These are phyloP conservation scores for Euglossa dilemma DNA, from an alignment of 1,140 invertebrate genomes.

Conservation along the genomic window DNA sequence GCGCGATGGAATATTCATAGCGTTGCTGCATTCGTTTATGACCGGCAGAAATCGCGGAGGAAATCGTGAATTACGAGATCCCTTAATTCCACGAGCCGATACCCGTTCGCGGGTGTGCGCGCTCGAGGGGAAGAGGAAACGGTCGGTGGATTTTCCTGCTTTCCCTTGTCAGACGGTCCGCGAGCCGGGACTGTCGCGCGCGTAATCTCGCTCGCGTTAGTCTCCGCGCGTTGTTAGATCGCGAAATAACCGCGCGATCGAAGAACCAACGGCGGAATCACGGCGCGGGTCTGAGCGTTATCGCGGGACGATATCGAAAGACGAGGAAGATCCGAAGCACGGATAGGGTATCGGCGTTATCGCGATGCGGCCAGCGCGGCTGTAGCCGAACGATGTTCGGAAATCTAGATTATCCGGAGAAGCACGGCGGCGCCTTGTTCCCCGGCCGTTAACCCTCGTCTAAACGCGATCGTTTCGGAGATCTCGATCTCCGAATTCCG, in stretches of 20 bases:
- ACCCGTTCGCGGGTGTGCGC: too few relatives aligned
- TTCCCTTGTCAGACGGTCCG: too few relatives aligned
- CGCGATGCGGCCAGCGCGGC: neutral
- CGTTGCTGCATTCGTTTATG: constrained; percentile 64
- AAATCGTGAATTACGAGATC: constrained; percentile 65
- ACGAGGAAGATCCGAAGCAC: neutral
- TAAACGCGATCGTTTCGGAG: neutral
- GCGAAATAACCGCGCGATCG: neutral
- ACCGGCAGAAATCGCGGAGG: constrained; percentile 68
- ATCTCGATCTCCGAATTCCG: neutral
- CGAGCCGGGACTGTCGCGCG: too few relatives aligned
- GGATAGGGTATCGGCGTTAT: constrained; percentile 11
- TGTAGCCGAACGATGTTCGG: neutral
- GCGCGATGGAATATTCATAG: constrained; percentile 76
- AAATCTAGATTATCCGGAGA: constrained; percentile 31
- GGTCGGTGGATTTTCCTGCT: too few relatives aligned
- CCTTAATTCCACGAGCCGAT: neutral
- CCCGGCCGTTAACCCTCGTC: neutral
- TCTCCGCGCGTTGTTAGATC: too few relatives aligned
- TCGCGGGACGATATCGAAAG: neutral
- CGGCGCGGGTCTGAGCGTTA: neutral
- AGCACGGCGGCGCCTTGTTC: neutral
- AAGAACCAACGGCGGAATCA: neutral
- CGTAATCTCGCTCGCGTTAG: neutral
- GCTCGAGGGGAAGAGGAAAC: too few relatives aligned